phyloP scores from a whole-genome alignment of 2,888 invertebrate genomes.

The Baronia brevicornis region DNA sequence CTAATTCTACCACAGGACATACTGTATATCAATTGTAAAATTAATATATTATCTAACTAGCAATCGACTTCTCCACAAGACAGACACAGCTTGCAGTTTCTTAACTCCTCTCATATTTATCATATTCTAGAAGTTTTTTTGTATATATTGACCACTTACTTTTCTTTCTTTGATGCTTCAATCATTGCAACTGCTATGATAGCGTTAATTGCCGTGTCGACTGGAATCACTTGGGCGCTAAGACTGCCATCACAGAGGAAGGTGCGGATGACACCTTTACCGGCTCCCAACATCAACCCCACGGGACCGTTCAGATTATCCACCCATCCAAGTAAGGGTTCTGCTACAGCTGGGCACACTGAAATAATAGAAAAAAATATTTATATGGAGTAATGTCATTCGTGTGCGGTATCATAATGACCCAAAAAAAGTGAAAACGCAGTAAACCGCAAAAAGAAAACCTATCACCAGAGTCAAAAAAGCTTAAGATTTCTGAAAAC shows the following conservation, averaged over 20 bases:
- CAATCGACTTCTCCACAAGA: too few relatives aligned
- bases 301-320: slow-evolving; percentile 93
- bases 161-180: slow-evolving; percentile 64
- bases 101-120: too few relatives aligned
- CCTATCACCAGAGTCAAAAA: too few relatives aligned
- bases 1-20: too few relatives aligned
- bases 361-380: slow-evolving; percentile 33
- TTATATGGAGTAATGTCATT: too few relatives aligned
- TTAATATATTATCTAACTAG: too few relatives aligned
- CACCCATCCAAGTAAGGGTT: slow-evolving; percentile 91
- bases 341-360: slow-evolving; percentile 69
- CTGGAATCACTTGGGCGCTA: slow-evolving; percentile 84
- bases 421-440: too few relatives aligned
- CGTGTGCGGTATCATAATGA: too few relatives aligned
- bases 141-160: slow-evolving; percentile 41
- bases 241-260: slow-evolving; percentile 84
- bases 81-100: too few relatives aligned
- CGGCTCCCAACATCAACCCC: slow-evolving; percentile 86
- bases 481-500: too few relatives aligned
- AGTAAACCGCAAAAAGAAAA: too few relatives aligned
- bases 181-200: slow-evolving; percentile 83
- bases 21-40: too few relatives aligned
- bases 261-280: slow-evolving; percentile 90
- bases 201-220: slow-evolving; percentile 87
- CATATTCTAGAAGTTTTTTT: neutral